phyloP scores from a whole-genome alignment of 1,140 invertebrate species.

The Bombus confusus region DNA sequence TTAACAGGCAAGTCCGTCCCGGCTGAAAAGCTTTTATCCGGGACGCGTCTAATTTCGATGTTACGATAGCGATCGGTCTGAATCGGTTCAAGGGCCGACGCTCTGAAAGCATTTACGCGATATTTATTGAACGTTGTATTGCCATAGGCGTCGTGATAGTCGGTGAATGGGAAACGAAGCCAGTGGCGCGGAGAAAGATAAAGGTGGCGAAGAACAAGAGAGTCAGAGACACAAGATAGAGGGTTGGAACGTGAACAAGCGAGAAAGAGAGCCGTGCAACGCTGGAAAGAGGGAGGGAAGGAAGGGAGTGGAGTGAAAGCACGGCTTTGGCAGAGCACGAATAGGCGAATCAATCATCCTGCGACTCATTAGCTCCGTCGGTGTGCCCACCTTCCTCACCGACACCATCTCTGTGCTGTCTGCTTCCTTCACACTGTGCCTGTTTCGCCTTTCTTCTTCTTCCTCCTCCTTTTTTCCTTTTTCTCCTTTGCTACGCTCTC shows the following conservation, averaged over 20 bases:
- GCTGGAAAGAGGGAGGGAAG: no score
- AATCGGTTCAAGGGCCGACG: conserved; percentile 53
- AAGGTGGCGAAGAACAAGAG: conserved; percentile 59
- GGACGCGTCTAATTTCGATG: conserved; percentile 54
- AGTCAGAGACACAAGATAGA: conserved; percentile 15
- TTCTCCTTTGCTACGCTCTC: conserved; percentile 9
- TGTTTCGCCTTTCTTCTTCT: background rate
- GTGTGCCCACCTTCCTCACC: conserved; percentile 62
- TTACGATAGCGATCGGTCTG: conserved; percentile 47
- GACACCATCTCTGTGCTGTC: conserved; percentile 34
- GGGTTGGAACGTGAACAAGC: background rate
- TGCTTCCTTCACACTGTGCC: conserved; percentile 37
- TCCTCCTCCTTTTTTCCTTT: background rate
- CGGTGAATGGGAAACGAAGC: conserved; percentile 74
- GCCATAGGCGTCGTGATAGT: conserved; percentile 58
- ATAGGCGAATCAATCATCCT: conserved; percentile 79
- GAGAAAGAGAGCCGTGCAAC: background rate
- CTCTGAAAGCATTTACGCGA: conserved; percentile 69
- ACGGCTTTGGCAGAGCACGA: conserved; percentile 66
- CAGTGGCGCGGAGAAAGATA: conserved; percentile 71
- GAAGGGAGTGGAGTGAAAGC: conserved; percentile 72
- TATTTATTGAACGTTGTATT: conserved; percentile 70
- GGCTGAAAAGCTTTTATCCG: conserved; percentile 24
- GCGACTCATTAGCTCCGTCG: conserved; percentile 78
- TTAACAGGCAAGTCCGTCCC: conserved; percentile 1